These are phyloP conservation scores for Xiphias gladius DNA, from an alignment of 2,113 vertebrate species.

Conservation along the genomic window DNA sequence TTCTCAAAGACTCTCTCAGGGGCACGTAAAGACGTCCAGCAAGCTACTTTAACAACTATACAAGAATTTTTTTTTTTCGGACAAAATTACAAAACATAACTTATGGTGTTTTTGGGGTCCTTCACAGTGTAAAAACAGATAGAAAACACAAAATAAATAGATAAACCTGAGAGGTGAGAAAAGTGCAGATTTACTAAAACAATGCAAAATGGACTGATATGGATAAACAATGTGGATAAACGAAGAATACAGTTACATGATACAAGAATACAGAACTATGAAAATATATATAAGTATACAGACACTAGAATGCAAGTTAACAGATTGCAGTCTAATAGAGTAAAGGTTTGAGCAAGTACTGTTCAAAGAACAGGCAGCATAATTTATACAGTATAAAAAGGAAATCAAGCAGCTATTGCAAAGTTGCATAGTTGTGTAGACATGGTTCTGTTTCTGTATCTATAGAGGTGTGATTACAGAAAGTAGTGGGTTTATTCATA, in stretches of 20 bases:
- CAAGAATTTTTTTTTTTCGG: neutral
- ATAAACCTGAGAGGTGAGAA: neutral
- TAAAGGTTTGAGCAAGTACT: too few species aligned
- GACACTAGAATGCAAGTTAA: too few species aligned
- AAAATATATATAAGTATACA: too few species aligned
- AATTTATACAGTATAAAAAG: too few species aligned
- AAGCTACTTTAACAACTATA: neutral
- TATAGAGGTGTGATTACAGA: neutral
- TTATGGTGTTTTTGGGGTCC: neutral
- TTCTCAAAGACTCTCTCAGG: conserved; percentile 7
- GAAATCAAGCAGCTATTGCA: too few species aligned
- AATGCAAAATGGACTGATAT: neutral
- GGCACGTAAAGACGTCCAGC: neutral
- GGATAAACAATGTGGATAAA: neutral
- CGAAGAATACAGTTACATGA: too few species aligned
- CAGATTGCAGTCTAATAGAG: too few species aligned
- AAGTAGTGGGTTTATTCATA: neutral
- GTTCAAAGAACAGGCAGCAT: too few species aligned
- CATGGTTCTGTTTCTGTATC: neutral
- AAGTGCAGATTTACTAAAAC: neutral
- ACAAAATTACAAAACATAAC: neutral
- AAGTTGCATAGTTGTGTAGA: neutral
- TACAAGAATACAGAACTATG: too few species aligned
- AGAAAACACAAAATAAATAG: neutral
- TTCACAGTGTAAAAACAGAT: neutral